A percentile compares a stretch with the other conserved stretches of the same genome.
Evolutionary conservation across 2,797 vertebrate species (phyloP).

Genomic region (Tolypeutes matacus): DNA sequence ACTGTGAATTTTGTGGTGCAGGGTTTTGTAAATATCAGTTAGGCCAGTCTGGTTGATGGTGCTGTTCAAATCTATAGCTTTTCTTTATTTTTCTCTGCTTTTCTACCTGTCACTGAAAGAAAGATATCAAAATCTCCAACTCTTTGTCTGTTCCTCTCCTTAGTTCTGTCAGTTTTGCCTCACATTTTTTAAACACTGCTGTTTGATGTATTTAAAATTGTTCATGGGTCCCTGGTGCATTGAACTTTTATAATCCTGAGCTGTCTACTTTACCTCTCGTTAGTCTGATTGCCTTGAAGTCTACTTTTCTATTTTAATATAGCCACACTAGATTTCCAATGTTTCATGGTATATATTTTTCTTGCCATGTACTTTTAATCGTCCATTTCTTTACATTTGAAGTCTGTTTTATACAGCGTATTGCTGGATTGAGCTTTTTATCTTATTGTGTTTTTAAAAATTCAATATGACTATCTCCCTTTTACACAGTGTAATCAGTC

Average conservation of each 20-base stretch:
- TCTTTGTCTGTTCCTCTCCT: not conserved
- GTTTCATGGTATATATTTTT: not conserved
- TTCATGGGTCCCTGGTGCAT: not conserved
- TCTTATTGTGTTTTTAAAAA: not conserved
- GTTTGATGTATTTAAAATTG: not conserved
- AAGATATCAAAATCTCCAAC: not conserved
- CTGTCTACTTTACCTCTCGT: not conserved
- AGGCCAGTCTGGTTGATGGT: not conserved
- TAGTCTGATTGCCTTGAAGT: not conserved
- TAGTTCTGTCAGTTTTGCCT: not conserved
- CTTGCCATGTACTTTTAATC: not conserved
- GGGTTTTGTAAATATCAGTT: not conserved
- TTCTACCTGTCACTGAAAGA: not conserved
- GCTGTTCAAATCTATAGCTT: not conserved
- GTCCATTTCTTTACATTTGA: not conserved
- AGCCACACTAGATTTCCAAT: not conserved
- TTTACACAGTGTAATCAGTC: not conserved
- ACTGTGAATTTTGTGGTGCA: not conserved
- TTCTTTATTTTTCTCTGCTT: not conserved
- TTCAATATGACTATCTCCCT: not conserved
- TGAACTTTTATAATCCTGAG: not conserved
- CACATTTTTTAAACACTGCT: not conserved
- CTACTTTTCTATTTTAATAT: not conserved
- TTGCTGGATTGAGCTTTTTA: not conserved
- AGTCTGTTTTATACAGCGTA: not conserved